Conservation (phyloP, 2,797 vertebrate genomes). For the Paramormyrops hopkinsi region DNA sequence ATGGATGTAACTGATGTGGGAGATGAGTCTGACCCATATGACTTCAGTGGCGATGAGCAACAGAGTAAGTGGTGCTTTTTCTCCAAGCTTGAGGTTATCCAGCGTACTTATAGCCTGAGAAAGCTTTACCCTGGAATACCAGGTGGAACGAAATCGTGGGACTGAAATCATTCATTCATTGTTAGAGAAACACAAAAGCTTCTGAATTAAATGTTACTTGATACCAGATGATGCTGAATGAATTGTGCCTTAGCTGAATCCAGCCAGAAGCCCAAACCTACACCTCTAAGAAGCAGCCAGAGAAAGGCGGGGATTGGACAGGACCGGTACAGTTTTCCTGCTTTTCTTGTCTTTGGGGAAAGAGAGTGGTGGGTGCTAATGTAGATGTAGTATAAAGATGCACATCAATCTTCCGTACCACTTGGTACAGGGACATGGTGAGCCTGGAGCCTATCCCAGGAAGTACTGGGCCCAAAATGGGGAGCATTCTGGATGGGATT, state of each 20-base stretch:
- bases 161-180: background rate
- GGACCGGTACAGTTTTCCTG: constrained; percentile 35
- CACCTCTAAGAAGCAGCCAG: constrained; percentile 32
- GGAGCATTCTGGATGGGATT: background rate
- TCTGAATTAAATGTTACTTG: background rate
- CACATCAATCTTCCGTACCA: background rate
- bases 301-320: constrained; percentile 35
- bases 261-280: constrained; percentile 37
- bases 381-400: background rate
- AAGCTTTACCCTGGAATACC: background rate
- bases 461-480: background rate
- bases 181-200: background rate
- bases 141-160: background rate
- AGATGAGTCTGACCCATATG: constrained; percentile 42
- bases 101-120: background rate
- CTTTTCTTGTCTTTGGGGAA: background rate
- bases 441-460: background rate
- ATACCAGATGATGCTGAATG: background rate
- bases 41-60: constrained; percentile 39
- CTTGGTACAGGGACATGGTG: background rate
- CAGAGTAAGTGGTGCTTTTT: constrained; percentile 28
- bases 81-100: background rate
- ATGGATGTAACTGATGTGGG: constrained; percentile 30
- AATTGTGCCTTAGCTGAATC: constrained; percentile 31
- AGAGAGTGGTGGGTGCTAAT: background rate